Evolutionary conservation across 2,113 vertebrate genomes (phyloP), one percentile per base, ranked within the genome.

Genomic region (Heliornis fulica): DNA sequence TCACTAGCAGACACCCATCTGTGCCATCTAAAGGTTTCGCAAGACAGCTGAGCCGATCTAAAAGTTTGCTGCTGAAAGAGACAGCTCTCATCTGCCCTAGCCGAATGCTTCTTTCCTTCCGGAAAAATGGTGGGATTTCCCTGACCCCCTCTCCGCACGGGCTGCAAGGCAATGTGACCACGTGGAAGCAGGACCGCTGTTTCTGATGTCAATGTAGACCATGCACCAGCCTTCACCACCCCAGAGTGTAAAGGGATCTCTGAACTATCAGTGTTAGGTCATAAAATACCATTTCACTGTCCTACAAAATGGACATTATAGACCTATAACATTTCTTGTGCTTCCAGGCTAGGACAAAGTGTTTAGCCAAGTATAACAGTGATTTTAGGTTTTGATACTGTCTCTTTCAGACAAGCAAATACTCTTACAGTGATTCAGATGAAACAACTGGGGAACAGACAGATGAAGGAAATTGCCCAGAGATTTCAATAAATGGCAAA

Each of bases 1-100:
- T n/a, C 56, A 48, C 14, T 46, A 60, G 53, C 31, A 26, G 40
- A 38, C n/a, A 72, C 10, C 0, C 0, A 76, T 43, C 46, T 0
- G 0, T 46, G 38, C 34, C 4, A 2, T 38, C 56, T 70, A 38
- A 28, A 84, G 38, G 40, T 50, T 77, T 82, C 46, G 29, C 31
- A 26, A 48, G 51, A 26, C n/a, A 54, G 41, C 21, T 61, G 45
- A 26, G 29, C 46, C 64, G 22, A 29, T 32, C 65, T 36, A 32
- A 34, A 88, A 60, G 29, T 75, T 72, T 78, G 21, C 28, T 75
- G 16, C 41, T 40, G 50, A 46, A 78, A 85, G 41, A 45, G 54
- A 7, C 15, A 43, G 43, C 4, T 15, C 32, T 70, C 36, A 63
- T 34, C 29, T 48, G 2, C 56, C 23, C 36, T 36, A 31, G 10